Evolutionary conservation across 2,797 vertebrate species (phyloP).

Genomic region (Myiotriccus ornatus): DNA sequence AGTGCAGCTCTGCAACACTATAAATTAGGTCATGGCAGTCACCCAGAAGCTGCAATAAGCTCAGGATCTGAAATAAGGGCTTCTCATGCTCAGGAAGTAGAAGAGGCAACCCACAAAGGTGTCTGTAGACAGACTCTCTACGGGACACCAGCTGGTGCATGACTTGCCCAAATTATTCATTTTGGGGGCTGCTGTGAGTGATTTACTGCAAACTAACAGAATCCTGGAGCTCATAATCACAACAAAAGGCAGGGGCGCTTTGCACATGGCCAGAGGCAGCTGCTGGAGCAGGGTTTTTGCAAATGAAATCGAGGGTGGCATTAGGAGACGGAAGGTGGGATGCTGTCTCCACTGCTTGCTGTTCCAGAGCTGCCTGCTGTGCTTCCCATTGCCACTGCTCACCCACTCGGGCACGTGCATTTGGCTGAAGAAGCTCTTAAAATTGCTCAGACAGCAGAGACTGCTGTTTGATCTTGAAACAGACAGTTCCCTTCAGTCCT

Average conservation of each 20-base stretch:
- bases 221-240: constrained; percentile 43
- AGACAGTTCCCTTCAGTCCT: not conserved
- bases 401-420: not conserved
- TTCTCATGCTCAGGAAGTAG: constrained; percentile 72
- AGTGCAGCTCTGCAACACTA: not conserved
- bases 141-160: constrained; percentile 42
- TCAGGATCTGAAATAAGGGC: constrained; percentile 64
- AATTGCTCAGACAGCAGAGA: not conserved
- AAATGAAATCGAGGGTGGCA: not conserved
- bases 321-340: not conserved
- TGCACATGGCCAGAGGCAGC: not conserved
- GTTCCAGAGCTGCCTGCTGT: constrained; percentile 1
- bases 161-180: constrained; percentile 53
- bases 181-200: constrained; percentile 58
- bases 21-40: constrained; percentile 60
- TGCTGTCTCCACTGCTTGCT: not conserved
- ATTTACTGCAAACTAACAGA: constrained; percentile 40
- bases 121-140: constrained; percentile 74
- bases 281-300: not conserved
- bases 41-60: constrained; percentile 68
- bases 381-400: not conserved
- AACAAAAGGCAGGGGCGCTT: not conserved
- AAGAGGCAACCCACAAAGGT: constrained; percentile 70
- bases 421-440: not conserved
- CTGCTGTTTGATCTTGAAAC: constrained; percentile 2